These are phyloP conservation scores for Peromyscus eremicus DNA, from an alignment of 2,797 vertebrate genomes.

Conservation along the genomic window DNA sequence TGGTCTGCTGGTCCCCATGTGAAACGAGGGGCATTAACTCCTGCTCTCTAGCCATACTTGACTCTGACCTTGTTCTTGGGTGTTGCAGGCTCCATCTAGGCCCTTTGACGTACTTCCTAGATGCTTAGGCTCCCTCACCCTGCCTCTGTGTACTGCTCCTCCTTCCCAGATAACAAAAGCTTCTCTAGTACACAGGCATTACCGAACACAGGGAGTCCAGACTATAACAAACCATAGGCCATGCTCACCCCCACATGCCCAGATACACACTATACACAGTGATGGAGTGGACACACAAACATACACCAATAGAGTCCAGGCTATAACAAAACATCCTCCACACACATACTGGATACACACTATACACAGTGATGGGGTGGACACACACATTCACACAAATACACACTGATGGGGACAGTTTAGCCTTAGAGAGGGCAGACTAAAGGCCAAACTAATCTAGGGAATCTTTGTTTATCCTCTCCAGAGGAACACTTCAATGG, in stretches of 20 bases:
- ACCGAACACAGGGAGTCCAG: background rate
- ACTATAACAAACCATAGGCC: no score
- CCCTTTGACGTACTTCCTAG: background rate
- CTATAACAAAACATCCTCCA: no score
- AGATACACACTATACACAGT: rapidly evolving
- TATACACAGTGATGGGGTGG: background rate
- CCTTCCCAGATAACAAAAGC: background rate
- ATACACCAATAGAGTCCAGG: no score
- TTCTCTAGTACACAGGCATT: background rate
- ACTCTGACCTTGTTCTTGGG: background rate
- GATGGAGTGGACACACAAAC: background rate
- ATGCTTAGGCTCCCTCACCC: background rate
- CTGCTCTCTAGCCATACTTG: rapidly evolving
- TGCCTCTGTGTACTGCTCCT: background rate
- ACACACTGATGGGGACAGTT: rapidly evolving
- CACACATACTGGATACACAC: rapidly evolving
- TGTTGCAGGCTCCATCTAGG: background rate
- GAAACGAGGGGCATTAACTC: no score
- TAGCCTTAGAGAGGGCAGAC: background rate
- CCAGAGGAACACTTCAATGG: background rate
- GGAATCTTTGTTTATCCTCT: background rate
- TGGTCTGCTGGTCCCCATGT: background rate
- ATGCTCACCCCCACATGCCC: rapidly evolving
- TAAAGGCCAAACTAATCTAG: rapidly evolving
- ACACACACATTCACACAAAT: no score